phyloP scores from a whole-genome alignment of 2,888 invertebrate species.

The Heteromyza rotundicornis region DNA sequence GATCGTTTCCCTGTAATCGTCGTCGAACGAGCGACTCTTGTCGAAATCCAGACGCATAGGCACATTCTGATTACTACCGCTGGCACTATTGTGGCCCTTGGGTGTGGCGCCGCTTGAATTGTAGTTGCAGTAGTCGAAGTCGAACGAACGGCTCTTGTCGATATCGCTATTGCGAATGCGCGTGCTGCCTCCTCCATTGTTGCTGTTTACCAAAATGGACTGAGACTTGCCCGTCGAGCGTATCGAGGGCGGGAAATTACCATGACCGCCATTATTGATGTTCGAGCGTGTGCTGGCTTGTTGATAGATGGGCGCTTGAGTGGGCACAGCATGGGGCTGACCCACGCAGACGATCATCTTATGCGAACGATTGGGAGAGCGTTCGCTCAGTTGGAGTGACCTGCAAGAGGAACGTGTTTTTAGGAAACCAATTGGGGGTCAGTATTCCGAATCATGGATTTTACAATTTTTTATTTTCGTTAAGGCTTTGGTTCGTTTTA shows the following conservation, averaged over 20 bases:
- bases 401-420: constrained; percentile 55
- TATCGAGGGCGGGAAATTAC: constrained; percentile 51
- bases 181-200: constrained; percentile 29
- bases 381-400: constrained; percentile 71
- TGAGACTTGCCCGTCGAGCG: constrained; percentile 45
- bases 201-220: constrained; percentile 38
- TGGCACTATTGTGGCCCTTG: constrained; percentile 33
- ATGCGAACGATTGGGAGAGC: constrained; percentile 64
- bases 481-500: no score
- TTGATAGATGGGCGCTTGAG: constrained; percentile 38
- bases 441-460: no score
- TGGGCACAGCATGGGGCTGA: constrained; percentile 25
- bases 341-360: constrained; percentile 56
- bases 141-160: constrained; percentile 61
- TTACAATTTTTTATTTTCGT: no score
- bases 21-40: constrained; percentile 61
- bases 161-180: constrained; percentile 47
- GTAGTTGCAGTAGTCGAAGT: constrained; percentile 59
- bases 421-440: no score
- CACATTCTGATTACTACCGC: constrained; percentile 48
- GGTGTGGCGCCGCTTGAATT: constrained; percentile 30
- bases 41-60: constrained; percentile 56
- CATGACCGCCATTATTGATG: constrained; percentile 40
- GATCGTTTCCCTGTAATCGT: constrained; percentile 56
- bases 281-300: constrained; percentile 34